Evolutionary conservation across 2,888 invertebrate species (phyloP).

Genomic region (Parochlus steinenii): DNA sequence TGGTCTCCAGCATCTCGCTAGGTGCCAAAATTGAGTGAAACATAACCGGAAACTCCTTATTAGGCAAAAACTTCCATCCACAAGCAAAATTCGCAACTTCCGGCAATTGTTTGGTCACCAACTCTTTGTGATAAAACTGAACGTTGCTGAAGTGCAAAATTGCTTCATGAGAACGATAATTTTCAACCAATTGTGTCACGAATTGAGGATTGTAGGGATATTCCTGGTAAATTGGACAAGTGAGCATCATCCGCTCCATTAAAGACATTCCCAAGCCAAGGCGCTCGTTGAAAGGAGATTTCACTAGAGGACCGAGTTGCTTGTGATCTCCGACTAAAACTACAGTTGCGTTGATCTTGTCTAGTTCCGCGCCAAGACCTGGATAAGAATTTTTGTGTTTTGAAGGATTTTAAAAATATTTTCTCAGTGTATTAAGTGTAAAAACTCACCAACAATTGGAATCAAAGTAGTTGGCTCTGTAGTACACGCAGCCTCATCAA

Average conservation of each 20-base stretch:
- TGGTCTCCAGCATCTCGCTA: background rate
- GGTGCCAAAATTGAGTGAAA: slow-evolving; percentile 1
- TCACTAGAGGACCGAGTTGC: slow-evolving; percentile 1
- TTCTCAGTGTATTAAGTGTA: no score
- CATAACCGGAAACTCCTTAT: slow-evolving; percentile 2
- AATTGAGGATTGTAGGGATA: background rate
- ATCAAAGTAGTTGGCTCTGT: background rate
- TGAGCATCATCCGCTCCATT: background rate
- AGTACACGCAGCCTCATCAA: slow-evolving; percentile 5
- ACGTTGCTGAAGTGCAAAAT: background rate
- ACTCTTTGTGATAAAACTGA: slow-evolving; percentile 1
- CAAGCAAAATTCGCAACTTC: slow-evolving; percentile 3
- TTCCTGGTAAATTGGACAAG: background rate
- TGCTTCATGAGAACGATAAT: slow-evolving; percentile 3
- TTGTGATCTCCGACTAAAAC: slow-evolving; percentile 4
- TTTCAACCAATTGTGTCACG: slow-evolving; percentile 3
- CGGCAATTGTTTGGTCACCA: background rate
- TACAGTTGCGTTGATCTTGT: background rate
- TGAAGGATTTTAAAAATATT: no score
- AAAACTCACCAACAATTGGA: slow-evolving; percentile 5
- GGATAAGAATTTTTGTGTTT: no score
- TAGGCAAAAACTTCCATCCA: slow-evolving; percentile 1
- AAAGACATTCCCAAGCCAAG: background rate
- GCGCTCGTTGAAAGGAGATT: background rate
- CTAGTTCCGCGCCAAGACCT: no score